These are phyloP conservation scores for Pilophorus perplexus DNA, from an alignment of 2,888 invertebrate genomes.

Conservation along the genomic window DNA sequence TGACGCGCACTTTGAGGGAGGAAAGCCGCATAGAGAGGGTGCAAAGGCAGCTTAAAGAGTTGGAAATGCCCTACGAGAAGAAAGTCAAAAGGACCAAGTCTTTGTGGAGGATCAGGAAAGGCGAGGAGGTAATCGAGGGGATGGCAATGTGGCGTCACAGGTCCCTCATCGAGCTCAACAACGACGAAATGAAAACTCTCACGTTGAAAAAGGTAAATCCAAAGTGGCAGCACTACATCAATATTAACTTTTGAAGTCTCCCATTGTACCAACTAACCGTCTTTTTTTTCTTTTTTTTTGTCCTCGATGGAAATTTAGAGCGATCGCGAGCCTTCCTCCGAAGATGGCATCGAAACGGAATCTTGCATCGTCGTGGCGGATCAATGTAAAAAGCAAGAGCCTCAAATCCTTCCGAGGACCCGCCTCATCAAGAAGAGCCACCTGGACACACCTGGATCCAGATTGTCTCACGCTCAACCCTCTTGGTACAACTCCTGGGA, in stretches of 20 bases:
- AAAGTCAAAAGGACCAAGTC: constrained; percentile 77
- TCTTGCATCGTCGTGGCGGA: constrained; percentile 80
- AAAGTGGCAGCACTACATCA: constrained; percentile 39
- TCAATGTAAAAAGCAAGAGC: constrained; percentile 54
- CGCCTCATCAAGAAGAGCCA: constrained; percentile 44
- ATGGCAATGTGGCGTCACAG: constrained; percentile 85
- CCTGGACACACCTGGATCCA: constrained; percentile 12
- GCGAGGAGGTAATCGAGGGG: constrained; percentile 75
- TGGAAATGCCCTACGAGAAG: constrained; percentile 52
- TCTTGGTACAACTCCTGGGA: constrained; percentile 50
- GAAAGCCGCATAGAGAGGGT: constrained; percentile 37
- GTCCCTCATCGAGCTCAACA: constrained; percentile 69
- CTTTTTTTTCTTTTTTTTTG: constrained; percentile 49
- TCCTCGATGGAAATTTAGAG: constrained; percentile 46
- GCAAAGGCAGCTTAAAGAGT: constrained; percentile 44
- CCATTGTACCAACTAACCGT: constrained; percentile 42
- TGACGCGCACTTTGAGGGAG: constrained; percentile 38
- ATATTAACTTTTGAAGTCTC: constrained; percentile 47
- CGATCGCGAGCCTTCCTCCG: constrained; percentile 43
- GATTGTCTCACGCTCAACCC: constrained; percentile 33
- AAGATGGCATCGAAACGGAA: constrained; percentile 54
- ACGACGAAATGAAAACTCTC: constrained; percentile 29
- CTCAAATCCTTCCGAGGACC: constrained; percentile 64
- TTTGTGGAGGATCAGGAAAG: constrained; percentile 77
- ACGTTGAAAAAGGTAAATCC: constrained; percentile 26